Evolutionary conservation across 2,888 invertebrate genomes (phyloP).

Genomic region (Chaitophorus viminalis): DNA sequence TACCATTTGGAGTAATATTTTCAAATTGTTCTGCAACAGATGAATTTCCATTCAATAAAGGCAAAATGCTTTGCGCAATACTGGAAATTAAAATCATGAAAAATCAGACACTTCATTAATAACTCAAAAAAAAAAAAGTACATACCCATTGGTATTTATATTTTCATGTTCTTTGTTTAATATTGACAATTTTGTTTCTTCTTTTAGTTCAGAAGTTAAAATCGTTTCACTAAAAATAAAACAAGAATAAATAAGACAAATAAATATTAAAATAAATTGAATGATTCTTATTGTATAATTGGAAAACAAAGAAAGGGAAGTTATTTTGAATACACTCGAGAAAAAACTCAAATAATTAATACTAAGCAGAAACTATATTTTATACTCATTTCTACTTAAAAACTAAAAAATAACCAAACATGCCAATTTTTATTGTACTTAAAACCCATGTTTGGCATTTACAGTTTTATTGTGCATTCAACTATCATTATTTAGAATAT

Average conservation of each 20-base stretch:
- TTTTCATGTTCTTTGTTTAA: conserved; percentile 53
- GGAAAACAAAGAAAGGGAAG: too few species aligned
- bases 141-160: conserved; percentile 39
- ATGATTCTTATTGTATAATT: not conserved
- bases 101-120: not conserved
- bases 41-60: conserved; percentile 44
- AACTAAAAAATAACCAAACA: too few species aligned
- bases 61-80: conserved; percentile 25
- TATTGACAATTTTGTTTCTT: conserved; percentile 55
- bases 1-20: conserved; percentile 9
- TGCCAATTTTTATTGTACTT: too few species aligned
- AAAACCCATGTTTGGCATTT: too few species aligned
- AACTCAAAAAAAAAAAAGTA: not conserved
- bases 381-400: too few species aligned
- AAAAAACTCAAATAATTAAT: too few species aligned
- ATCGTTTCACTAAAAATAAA: conserved; percentile 46
- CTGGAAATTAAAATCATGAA: conserved; percentile 12
- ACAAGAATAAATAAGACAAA: not conserved
- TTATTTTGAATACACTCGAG: too few species aligned
- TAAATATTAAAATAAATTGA: not conserved
- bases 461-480: too few species aligned
- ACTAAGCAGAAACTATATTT: too few species aligned
- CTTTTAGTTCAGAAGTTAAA: conserved; percentile 1
- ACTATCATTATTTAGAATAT: too few species aligned
- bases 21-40: conserved; percentile 17